A percentile compares a stretch with the other conserved stretches of the same genome.
phyloP scores from a whole-genome alignment of 2,888 invertebrate species.

The Phragmatobia fuliginosa region DNA sequence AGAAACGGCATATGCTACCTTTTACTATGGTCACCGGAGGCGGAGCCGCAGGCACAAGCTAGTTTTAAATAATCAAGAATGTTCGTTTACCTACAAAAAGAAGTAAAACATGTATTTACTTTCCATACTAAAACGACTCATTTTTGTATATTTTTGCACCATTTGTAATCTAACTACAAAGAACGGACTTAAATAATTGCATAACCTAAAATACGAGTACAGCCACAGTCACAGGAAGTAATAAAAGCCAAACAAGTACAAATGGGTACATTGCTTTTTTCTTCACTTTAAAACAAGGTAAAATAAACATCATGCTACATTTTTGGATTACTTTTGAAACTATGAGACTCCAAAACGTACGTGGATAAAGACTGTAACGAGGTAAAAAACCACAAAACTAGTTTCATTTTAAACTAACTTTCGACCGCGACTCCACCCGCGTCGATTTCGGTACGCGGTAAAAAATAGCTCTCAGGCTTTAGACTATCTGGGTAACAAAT shows the following conservation, averaged over 20 bases:
- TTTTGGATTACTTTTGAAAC: not conserved
- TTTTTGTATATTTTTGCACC: not conserved
- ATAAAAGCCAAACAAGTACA: not conserved
- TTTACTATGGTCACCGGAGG: no score
- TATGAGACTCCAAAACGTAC: not conserved
- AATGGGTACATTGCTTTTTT: not conserved
- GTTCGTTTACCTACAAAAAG: not conserved
- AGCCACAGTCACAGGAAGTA: conserved; percentile 1
- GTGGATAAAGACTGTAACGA: not conserved
- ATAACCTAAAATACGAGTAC: not conserved
- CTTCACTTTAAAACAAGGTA: not conserved
- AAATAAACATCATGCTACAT: not conserved
- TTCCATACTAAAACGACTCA: not conserved
- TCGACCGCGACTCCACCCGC: no score
- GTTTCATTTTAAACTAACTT: not conserved
- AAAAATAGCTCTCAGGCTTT: no score
- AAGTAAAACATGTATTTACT: not conserved
- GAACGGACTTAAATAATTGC: conserved; percentile 1
- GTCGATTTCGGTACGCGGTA: no score
- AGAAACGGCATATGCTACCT: no score
- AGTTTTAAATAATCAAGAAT: not conserved
- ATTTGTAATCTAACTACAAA: not conserved
- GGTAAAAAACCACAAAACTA: not conserved
- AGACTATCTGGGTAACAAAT: no score
- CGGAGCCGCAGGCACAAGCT: no score